These are phyloP conservation scores for Manacus vitellinus DNA, from an alignment of 2,113 vertebrate species.

Conservation along the genomic window DNA sequence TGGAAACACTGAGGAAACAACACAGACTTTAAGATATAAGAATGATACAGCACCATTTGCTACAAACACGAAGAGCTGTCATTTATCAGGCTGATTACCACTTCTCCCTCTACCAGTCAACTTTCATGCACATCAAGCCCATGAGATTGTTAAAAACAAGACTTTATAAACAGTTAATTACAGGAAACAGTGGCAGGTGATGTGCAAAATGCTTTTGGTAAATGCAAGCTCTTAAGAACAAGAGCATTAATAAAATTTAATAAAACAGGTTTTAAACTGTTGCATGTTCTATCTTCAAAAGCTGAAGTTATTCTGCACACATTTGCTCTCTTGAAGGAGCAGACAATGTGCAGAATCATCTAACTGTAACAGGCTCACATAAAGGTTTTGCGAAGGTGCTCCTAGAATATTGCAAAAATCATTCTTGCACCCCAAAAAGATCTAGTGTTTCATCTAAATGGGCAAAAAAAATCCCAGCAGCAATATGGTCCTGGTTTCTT, in stretches of 20 bases:
- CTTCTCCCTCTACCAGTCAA: not conserved
- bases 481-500: not conserved
- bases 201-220: not conserved
- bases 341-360: not conserved
- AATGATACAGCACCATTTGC: not conserved
- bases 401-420: not conserved
- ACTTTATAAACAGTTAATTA: not conserved
- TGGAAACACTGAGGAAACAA: constrained; percentile 21
- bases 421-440: not conserved
- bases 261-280: not conserved
- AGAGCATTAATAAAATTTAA: not conserved
- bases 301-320: not conserved
- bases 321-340: not conserved
- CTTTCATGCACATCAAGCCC: not conserved
- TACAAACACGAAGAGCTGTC: not conserved
- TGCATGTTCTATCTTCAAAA: not conserved
- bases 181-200: not conserved
- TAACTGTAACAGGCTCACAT: not conserved
- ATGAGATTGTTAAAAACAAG: not conserved
- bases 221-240: not conserved
- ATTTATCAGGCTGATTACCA: not conserved
- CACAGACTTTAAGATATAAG: not conserved
- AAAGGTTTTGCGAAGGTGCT: not conserved
- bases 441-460: not conserved
- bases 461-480: not conserved